Evolutionary conservation across 2,113 vertebrate genomes (phyloP), one percentile per base, ranked within the genome.

Genomic region (Hyaena hyaena): DNA sequence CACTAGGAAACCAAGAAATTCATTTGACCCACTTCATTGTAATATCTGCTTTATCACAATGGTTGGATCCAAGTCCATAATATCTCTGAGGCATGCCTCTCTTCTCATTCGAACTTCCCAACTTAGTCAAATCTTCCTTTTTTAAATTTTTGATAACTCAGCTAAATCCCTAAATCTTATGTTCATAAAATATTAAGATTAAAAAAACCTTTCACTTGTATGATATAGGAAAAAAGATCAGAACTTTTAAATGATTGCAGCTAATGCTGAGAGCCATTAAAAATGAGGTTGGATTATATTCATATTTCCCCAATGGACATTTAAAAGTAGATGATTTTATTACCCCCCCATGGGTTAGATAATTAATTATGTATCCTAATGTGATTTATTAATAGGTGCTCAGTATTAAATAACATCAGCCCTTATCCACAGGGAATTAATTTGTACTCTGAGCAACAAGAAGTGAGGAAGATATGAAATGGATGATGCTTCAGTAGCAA

Each of bases 311-410:
- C 53, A 88, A 95, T 95, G 82, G 76, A 89, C 84, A 95, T 82
- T 95, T 97, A 96, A 92, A 97, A 96, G 26, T 63, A 90, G 65
- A 79, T 93, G 21, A 71, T 95, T 95, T 97, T 96, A 91, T 90
- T 96, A 81, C 19, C 45, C 79, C 33, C 33, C 61, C 1, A 96
- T 90, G 45, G 39, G 28, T 83, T 95, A 58, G 58, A 86, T 98
- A 97, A 98, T 97, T 96, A 97, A 95, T 98, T 97, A 94, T 79
- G 53, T 79, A 95, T 96, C 66, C 53, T 93, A 93, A 95, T 96
- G 61, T 97, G 90, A 98, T 98, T 98, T 97, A 98, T 96, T 96
- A 96, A 94, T 97, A 97, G 82, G 68, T 97, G 26, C 66, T 98
- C 48, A 43, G 23, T 88, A 65, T 96, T 97, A 97, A 97, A 98